Conservation (phyloP, 1,140 invertebrate species). For the Conus ventricosus region DNA sequence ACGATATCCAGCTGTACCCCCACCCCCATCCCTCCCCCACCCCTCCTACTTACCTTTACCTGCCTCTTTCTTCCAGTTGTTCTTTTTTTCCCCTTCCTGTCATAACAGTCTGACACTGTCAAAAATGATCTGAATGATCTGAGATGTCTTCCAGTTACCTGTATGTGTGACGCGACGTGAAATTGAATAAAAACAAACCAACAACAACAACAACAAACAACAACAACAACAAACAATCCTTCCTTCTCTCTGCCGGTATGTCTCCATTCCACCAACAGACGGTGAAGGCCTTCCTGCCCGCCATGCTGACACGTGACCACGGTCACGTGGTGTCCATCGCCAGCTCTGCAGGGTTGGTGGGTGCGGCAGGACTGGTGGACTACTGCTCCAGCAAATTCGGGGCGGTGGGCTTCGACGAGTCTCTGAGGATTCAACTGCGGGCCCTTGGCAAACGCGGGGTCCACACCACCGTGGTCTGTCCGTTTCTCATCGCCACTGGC, state of each 20-base stretch:
- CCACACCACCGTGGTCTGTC: conserved; percentile 93
- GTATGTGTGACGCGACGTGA: too few species aligned
- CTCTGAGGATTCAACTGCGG: conserved; percentile 74
- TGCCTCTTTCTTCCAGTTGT: background rate
- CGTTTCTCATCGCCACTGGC: conserved; percentile 95
- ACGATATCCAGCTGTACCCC: too few species aligned
- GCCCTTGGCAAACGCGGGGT: conserved; percentile 79
- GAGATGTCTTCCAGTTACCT: background rate
- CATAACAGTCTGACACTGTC: background rate
- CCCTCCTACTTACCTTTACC: background rate
- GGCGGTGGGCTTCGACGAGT: conserved; percentile 92
- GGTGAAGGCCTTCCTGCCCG: conserved; percentile 84
- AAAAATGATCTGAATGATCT: too few species aligned
- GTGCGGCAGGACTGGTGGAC: conserved; percentile 86
- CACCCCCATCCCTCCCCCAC: background rate
- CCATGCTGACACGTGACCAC: conserved; percentile 85
- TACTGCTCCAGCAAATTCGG: conserved; percentile 97
- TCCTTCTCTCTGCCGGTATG: too few species aligned
- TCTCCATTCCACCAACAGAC: conserved; percentile 72
- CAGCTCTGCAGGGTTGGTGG: conserved; percentile 88
- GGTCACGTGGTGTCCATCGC: conserved; percentile 98
- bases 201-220: too few species aligned
- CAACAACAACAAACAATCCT: too few species aligned
- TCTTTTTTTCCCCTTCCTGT: background rate
- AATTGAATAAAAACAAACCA: too few species aligned